phyloP scores from a whole-genome alignment of 1,140 invertebrate species.

The Hyles euphorbiae region DNA sequence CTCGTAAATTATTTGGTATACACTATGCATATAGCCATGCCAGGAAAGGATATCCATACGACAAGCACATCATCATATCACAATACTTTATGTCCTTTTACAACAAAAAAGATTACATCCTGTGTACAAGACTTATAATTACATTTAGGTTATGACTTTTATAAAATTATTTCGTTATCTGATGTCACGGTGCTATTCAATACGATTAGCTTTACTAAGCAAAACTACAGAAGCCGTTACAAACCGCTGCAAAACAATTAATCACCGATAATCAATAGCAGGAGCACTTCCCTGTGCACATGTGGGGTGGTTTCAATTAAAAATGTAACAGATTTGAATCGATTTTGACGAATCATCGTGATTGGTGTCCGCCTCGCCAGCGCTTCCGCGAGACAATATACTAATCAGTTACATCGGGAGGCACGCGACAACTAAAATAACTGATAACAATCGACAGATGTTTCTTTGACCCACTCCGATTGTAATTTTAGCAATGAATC shows the following conservation, averaged over 20 bases:
- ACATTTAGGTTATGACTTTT: neutral
- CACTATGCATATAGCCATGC: too few species aligned
- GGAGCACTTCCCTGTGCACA: slow-evolving; percentile 25
- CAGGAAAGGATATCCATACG: too few species aligned
- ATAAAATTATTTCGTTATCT: neutral
- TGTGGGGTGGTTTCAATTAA: slow-evolving; percentile 52
- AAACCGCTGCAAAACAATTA: slow-evolving; percentile 25
- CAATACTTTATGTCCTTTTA: too few species aligned
- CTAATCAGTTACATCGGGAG: slow-evolving; percentile 53
- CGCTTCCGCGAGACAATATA: slow-evolving; percentile 56
- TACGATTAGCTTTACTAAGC: neutral
- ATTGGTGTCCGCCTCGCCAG: slow-evolving; percentile 21
- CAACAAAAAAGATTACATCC: too few species aligned
- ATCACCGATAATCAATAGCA: slow-evolving; percentile 29
- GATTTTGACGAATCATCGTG: slow-evolving; percentile 68
- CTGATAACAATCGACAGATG: slow-evolving; percentile 65
- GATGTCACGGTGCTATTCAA: neutral
- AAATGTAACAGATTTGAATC: slow-evolving; percentile 60
- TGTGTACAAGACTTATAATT: neutral
- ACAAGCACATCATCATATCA: too few species aligned
- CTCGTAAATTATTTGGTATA: too few species aligned
- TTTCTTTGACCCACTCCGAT: slow-evolving; percentile 9
- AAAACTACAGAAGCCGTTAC: slow-evolving; percentile 1
- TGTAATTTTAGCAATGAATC: too few species aligned
- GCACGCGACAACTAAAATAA: slow-evolving; percentile 65